A percentile compares a stretch with the other conserved stretches of the same genome.
Conservation (phyloP, 2,888 invertebrate species). For the Platycheirus albimanus region DNA sequence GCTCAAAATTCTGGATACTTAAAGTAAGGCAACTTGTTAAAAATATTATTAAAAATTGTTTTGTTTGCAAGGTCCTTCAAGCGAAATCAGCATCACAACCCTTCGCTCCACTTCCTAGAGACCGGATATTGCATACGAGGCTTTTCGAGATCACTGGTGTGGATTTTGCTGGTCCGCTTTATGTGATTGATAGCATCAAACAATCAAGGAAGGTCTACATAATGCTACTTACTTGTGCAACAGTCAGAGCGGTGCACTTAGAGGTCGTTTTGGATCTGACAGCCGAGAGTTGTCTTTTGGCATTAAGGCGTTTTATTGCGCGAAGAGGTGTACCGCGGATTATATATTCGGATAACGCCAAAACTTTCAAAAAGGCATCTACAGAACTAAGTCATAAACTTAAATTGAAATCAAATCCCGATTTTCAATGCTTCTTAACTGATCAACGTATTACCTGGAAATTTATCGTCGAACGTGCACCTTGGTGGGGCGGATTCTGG, state of each 20-base stretch:
- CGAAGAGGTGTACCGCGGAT: slow-evolving; percentile 30
- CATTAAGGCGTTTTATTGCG: slow-evolving; percentile 37
- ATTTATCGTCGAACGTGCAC: slow-evolving; percentile 39
- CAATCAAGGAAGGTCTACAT: slow-evolving; percentile 32
- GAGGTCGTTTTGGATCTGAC: slow-evolving; percentile 37
- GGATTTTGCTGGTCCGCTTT: slow-evolving; percentile 52
- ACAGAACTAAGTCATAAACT: neutral
- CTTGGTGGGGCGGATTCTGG: slow-evolving; percentile 42
- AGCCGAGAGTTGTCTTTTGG: slow-evolving; percentile 33
- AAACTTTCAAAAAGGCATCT: slow-evolving; percentile 36
- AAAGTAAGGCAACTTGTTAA: slow-evolving; percentile 11
- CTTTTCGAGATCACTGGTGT: slow-evolving; percentile 51
- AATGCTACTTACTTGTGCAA: slow-evolving; percentile 44
- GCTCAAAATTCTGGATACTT: slow-evolving; percentile 32
- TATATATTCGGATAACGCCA: slow-evolving; percentile 45
- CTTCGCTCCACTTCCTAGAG: slow-evolving; percentile 34
- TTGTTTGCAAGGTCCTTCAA: slow-evolving; percentile 23
- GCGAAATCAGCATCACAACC: slow-evolving; percentile 23
- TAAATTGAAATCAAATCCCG: neutral
- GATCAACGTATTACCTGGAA: slow-evolving; percentile 12
- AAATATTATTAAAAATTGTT: slow-evolving; percentile 21
- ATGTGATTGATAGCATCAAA: slow-evolving; percentile 10
- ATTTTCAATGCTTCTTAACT: slow-evolving; percentile 2
- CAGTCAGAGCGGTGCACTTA: slow-evolving; percentile 30
- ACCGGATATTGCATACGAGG: slow-evolving; percentile 25